These are phyloP conservation scores for Eledone cirrhosa DNA, from an alignment of 2,888 invertebrate species.

Conservation along the genomic window DNA sequence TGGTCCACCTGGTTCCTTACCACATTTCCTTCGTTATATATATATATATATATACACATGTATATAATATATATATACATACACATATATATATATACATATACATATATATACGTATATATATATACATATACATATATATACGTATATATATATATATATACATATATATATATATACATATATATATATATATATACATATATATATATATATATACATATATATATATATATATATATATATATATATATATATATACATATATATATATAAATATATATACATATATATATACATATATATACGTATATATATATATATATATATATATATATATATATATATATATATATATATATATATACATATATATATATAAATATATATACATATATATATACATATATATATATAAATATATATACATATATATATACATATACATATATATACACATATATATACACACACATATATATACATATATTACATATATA, in stretches of 20 bases:
- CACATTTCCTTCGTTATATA: not conserved
- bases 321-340: conserved; percentile 1
- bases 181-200: not conserved
- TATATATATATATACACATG: not conserved
- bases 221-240: conserved; percentile 8
- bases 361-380: not conserved
- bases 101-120: not conserved
- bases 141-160: not conserved
- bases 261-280: conserved; percentile 1
- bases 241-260: conserved; percentile 8
- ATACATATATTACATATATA: not conserved
- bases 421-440: not conserved
- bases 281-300: conserved; percentile 13
- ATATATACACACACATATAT: not conserved
- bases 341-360: not conserved
- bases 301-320: conserved; percentile 8
- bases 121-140: conserved; percentile 12
- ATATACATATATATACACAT: not conserved
- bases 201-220: not conserved
- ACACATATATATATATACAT: not conserved
- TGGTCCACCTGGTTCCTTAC: too few species aligned
- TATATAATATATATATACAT: conserved; percentile 3
- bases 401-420: not conserved
- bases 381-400: not conserved
- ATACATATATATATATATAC: not conserved